These are phyloP conservation scores for Bujurquina vittata DNA, from an alignment of 2,113 vertebrate species.

Conservation along the genomic window DNA sequence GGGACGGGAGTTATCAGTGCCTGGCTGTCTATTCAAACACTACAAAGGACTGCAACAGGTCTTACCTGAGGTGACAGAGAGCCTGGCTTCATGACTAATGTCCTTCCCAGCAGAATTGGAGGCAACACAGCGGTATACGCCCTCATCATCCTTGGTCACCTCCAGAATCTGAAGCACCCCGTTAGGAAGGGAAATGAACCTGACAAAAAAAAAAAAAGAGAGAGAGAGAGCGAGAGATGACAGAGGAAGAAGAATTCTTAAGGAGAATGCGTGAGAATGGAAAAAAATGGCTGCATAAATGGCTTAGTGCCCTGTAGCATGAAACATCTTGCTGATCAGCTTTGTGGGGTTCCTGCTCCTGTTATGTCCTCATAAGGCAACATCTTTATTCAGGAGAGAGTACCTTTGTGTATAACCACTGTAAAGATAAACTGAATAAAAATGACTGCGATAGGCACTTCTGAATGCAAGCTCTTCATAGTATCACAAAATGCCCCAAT, in stretches of 20 bases:
- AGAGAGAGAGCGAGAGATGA: neutral
- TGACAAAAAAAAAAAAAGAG: conserved; percentile 46
- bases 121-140: conserved; percentile 89
- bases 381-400: neutral
- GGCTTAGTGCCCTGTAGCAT: conserved; percentile 7
- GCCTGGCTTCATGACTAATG: conserved; percentile 86
- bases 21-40: conserved; percentile 1
- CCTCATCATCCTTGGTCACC: conserved; percentile 84
- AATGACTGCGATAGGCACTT: neutral
- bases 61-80: conserved; percentile 87
- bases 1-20: conserved; percentile 1
- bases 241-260: conserved; percentile 4
- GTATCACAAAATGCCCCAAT: neutral
- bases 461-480: neutral
- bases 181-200: conserved; percentile 92
- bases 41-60: conserved; percentile 13
- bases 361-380: neutral
- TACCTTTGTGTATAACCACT: neutral
- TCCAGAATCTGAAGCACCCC: conserved; percentile 95
- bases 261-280: neutral
- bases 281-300: conserved; percentile 8
- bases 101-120: conserved; percentile 83
- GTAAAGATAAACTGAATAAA: neutral
- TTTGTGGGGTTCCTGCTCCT: neutral
- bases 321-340: conserved; percentile 13